Percentiles rank a stretch among this genome's conserved stretches.
These are phyloP conservation scores for Drosophila borborema DNA, from an alignment of 2,888 invertebrate genomes.

Conservation along the genomic window DNA sequence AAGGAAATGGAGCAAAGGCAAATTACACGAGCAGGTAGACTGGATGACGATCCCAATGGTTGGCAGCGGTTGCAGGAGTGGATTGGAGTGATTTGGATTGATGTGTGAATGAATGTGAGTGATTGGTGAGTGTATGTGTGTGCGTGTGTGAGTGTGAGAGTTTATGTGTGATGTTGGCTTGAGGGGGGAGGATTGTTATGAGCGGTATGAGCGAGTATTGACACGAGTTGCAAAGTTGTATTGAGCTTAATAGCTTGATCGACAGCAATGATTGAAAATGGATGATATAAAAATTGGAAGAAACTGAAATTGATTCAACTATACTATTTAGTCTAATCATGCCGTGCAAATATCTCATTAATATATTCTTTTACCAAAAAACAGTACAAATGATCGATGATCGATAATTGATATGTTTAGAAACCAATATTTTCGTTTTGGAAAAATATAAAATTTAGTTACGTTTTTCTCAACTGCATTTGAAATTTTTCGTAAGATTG, in stretches of 20 bases:
- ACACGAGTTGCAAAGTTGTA: slow-evolving; percentile 64
- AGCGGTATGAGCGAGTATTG: slow-evolving; percentile 79
- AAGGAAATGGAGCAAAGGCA: slow-evolving; percentile 29
- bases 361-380: slow-evolving; percentile 1
- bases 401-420: neutral
- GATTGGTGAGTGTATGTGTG: slow-evolving; percentile 27
- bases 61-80: slow-evolving; percentile 29
- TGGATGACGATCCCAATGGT: slow-evolving; percentile 38
- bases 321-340: neutral
- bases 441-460: neutral
- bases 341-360: neutral
- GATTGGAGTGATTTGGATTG: slow-evolving; percentile 39
- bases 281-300: neutral
- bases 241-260: slow-evolving; percentile 43
- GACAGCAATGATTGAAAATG: slow-evolving; percentile 28
- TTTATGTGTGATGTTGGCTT: slow-evolving; percentile 68
- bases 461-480: slow-evolving; percentile 2
- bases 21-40: slow-evolving; percentile 23
- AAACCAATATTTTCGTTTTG: neutral
- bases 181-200: slow-evolving; percentile 65
- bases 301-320: neutral
- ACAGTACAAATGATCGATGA: neutral
- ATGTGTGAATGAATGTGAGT: slow-evolving; percentile 15
- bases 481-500: neutral
- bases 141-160: slow-evolving; percentile 22